Percentiles rank a stretch among this genome's conserved stretches.
Conservation (phyloP, 2,888 invertebrate species). For the Drosophila multiciliata region DNA sequence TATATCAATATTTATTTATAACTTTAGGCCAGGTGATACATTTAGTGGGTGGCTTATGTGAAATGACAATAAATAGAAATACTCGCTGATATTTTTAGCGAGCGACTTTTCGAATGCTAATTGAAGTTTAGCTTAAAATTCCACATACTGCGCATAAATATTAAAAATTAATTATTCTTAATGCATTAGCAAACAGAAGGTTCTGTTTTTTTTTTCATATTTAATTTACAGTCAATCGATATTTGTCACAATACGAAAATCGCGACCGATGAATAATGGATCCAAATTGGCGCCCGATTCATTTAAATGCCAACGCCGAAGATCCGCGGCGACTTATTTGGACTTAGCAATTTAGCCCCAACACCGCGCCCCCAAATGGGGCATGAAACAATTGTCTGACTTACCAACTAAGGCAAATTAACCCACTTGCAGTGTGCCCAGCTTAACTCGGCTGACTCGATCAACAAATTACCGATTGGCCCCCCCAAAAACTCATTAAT, state of each 20-base stretch:
- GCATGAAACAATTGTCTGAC: constrained; percentile 70
- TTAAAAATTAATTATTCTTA: constrained; percentile 64
- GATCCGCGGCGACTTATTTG: not conserved
- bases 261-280: constrained; percentile 65
- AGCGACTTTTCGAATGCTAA: constrained; percentile 64
- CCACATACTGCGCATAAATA: constrained; percentile 49
- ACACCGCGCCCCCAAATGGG: constrained; percentile 20
- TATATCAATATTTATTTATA: constrained; percentile 12
- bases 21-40: constrained; percentile 45
- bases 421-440: constrained; percentile 57
- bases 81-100: constrained; percentile 54
- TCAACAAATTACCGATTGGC: constrained; percentile 56
- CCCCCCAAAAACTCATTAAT: constrained; percentile 11
- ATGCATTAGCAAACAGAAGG: constrained; percentile 62
- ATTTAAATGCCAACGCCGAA: constrained; percentile 58
- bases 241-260: constrained; percentile 59
- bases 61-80: constrained; percentile 58
- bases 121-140: constrained; percentile 60
- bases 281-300: constrained; percentile 56
- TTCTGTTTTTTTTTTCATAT: not conserved
- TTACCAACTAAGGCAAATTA: constrained; percentile 77
- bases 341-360: constrained; percentile 47
- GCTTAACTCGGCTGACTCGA: constrained; percentile 39
- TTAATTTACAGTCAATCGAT: constrained; percentile 58
- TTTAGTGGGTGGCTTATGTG: constrained; percentile 44